Percentiles rank a stretch among this genome's conserved stretches.
These are phyloP conservation scores for Gymnopithys bicolor DNA, from an alignment of 2,797 vertebrate genomes.

Conservation along the genomic window DNA sequence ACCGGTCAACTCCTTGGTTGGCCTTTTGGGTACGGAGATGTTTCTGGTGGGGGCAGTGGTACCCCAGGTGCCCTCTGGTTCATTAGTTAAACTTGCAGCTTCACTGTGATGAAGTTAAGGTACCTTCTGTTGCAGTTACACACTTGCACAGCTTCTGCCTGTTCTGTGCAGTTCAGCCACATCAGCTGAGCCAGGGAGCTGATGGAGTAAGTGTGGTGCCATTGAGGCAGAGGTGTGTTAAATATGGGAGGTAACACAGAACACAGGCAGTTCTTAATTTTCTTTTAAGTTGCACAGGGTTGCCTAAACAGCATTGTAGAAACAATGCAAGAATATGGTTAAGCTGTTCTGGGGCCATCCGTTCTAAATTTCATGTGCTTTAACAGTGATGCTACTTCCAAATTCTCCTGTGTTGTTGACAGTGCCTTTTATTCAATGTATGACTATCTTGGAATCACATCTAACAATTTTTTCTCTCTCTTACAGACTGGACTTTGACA, in stretches of 20 bases:
- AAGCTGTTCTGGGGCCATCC: background rate
- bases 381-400: background rate
- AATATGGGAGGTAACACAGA: background rate
- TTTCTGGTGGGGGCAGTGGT: background rate
- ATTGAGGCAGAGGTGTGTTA: background rate
- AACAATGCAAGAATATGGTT: background rate
- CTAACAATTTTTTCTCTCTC: background rate
- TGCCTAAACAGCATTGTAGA: background rate
- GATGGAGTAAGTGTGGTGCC: background rate
- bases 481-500: slow-evolving; percentile 72
- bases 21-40: background rate
- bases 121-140: background rate
- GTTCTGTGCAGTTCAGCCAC: background rate
- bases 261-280: background rate
- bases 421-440: background rate
- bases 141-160: background rate
- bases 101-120: background rate
- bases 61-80: background rate
- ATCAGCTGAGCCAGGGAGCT: background rate
- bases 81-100: background rate
- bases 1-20: background rate
- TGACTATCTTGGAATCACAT: background rate
- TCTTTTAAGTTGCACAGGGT: background rate
- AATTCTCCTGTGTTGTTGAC: background rate
- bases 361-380: background rate